These are phyloP conservation scores for Boloria selene DNA, from an alignment of 2,888 invertebrate species.

Conservation along the genomic window DNA sequence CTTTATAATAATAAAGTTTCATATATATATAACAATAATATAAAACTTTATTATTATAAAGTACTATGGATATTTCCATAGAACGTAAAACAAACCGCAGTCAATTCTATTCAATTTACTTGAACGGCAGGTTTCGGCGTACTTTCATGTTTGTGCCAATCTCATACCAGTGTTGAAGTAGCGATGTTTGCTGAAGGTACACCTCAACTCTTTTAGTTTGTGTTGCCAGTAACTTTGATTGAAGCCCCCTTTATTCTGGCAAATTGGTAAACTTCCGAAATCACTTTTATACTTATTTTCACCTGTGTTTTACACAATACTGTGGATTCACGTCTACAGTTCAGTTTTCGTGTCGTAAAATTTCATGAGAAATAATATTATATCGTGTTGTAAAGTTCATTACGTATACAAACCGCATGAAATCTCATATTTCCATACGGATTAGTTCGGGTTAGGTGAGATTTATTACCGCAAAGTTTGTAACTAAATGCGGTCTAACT, in stretches of 20 bases:
- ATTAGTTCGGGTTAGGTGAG: constrained; percentile 19
- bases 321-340: constrained; percentile 16
- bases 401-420: constrained; percentile 10
- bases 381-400: neutral
- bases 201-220: constrained; percentile 62
- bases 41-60: no score
- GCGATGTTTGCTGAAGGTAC: constrained; percentile 60
- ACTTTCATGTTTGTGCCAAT: constrained; percentile 31
- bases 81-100: constrained; percentile 16
- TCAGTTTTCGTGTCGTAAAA: no score
- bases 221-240: constrained; percentile 68
- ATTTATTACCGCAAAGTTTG: constrained; percentile 23
- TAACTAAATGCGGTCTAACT: constrained; percentile 23
- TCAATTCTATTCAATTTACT: constrained; percentile 23
- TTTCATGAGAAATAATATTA: neutral
- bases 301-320: constrained; percentile 21
- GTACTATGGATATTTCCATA: no score
- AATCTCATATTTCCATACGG: constrained; percentile 19
- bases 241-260: constrained; percentile 74
- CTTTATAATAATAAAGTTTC: no score
- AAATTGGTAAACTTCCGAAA: constrained; percentile 72
- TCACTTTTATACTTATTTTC: constrained; percentile 65
- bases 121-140: constrained; percentile 14
- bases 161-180: constrained; percentile 40
- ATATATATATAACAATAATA: no score